phyloP scores from a whole-genome alignment of 2,113 vertebrate species.

The Verasper variegatus region DNA sequence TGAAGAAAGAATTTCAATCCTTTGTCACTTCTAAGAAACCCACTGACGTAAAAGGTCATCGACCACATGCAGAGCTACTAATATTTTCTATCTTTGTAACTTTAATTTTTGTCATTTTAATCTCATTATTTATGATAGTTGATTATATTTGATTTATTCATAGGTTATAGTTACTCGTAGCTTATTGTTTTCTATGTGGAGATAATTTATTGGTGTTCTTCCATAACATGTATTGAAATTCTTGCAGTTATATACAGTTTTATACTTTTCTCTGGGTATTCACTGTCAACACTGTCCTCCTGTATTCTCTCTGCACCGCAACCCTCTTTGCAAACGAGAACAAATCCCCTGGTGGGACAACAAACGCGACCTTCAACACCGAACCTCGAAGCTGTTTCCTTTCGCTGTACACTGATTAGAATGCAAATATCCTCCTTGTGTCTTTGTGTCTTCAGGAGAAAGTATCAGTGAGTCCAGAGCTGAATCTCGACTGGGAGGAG shows the following conservation, averaged over 20 bases:
- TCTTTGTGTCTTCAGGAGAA: slow-evolving; percentile 78
- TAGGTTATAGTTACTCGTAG: too few relatives aligned
- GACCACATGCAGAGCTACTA: too few relatives aligned
- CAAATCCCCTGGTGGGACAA: neutral
- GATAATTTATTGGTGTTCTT: neutral
- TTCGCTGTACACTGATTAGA: neutral
- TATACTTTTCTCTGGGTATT: neutral
- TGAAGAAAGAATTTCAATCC: neutral
- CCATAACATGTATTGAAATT: too few relatives aligned
- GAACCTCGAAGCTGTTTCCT: neutral
- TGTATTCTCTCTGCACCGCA: neutral
- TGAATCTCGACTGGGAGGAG: slow-evolving; percentile 92
- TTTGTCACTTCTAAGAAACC: too few relatives aligned
- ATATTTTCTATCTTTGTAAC: too few relatives aligned
- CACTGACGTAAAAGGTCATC: too few relatives aligned
- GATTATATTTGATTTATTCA: too few relatives aligned
- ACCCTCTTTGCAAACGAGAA: neutral
- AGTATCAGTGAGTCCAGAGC: slow-evolving; percentile 78
- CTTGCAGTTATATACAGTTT: too few relatives aligned
- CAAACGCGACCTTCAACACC: neutral
- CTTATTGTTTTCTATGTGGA: too few relatives aligned
- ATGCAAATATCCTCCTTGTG: neutral
- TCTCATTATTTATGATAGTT: too few relatives aligned
- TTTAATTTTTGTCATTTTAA: too few relatives aligned
- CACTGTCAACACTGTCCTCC: neutral